phyloP scores from a whole-genome alignment of 2,797 vertebrate species.

The Menidia menidia region DNA sequence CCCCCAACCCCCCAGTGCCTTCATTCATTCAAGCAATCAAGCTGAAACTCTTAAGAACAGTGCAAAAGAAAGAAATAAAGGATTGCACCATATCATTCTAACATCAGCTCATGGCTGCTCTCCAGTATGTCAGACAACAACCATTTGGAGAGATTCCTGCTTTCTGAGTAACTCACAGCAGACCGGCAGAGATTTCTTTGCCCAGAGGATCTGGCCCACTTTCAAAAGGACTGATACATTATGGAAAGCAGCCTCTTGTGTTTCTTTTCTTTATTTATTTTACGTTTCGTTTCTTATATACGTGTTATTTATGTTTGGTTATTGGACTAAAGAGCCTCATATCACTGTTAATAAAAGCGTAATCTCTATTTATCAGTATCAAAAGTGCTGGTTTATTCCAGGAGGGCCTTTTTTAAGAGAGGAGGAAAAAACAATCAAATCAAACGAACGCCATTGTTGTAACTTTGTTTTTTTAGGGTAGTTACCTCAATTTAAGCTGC shows the following conservation, averaged over 20 bases:
- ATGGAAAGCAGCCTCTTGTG: slow-evolving; percentile 82
- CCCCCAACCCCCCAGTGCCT: slow-evolving; percentile 34
- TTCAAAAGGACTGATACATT: slow-evolving; percentile 66
- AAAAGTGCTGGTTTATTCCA: slow-evolving; percentile 19
- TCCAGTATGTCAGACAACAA: slow-evolving; percentile 71
- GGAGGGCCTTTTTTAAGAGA: neutral
- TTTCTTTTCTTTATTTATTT: slow-evolving; percentile 74
- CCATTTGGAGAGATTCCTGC: slow-evolving; percentile 52
- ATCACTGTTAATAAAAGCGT: slow-evolving; percentile 63
- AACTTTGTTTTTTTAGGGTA: neutral
- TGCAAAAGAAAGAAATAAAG: slow-evolving; percentile 39
- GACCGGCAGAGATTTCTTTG: slow-evolving; percentile 45
- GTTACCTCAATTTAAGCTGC: slow-evolving; percentile 14
- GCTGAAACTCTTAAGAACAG: slow-evolving; percentile 22
- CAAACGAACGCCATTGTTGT: neutral
- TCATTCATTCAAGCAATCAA: slow-evolving; percentile 48
- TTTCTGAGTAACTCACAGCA: slow-evolving; percentile 48
- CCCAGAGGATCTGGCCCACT: slow-evolving; percentile 59
- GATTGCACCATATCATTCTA: slow-evolving; percentile 86
- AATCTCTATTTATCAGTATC: slow-evolving; percentile 30
- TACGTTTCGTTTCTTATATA: slow-evolving; percentile 77
- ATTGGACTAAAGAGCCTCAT: slow-evolving; percentile 85
- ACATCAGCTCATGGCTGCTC: slow-evolving; percentile 83
- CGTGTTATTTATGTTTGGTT: slow-evolving; percentile 80
- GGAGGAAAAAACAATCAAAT: neutral